Base-by-base conservation (phyloP, 2,113 vertebrate species). In the Aptenodytes forsteri region DNA sequence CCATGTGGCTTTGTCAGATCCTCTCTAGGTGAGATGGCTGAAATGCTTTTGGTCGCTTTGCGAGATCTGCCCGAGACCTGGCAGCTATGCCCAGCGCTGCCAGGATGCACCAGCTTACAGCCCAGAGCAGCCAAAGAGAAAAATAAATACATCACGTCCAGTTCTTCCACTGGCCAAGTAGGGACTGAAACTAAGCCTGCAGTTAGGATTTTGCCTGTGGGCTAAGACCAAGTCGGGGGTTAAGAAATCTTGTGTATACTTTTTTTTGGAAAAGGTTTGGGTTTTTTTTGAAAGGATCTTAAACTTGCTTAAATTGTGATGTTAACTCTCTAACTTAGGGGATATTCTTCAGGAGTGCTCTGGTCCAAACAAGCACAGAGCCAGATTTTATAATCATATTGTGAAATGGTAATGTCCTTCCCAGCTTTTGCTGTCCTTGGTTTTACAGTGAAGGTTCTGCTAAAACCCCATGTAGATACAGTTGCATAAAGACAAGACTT, bases 1-100 rank as follows among this genome's bases (percentile, higher is more conserved):
- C 29, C 6, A 1, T 0, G 0, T 5, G 12, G 14, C 26, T 91
- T 77, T 27, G 27, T 47, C 73, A 73, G 46, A 66, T 26, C 1
- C 1, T 64, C 27, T 84, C 46, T 40, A n/a, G 46, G 11, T 77
- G n/a, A 61, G 30, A 61, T 36, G 36, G 25, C 46, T 72, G 64
- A 91, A 89, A 70, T 32, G 38, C 30, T 82, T 49, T 59, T 21
- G 16, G 30, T 56, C 1, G 4, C 44, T 96, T 50, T 67, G 71
- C 3, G 14, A 90, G 71, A 83, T 55, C 66, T 80, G 49, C 27
- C 44, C 2, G 4, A 79, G 67, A 66, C 36, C 38, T 77, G 64
- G 55, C 17, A 91, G 54, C 71, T 61, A 32, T 16, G 12, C 16
- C n/a, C 44, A 38, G 40, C 49, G 27, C 65, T 90, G 46, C 52